phyloP scores from a whole-genome alignment of 2,888 invertebrate genomes.

The Stenolophus ochropezus region DNA sequence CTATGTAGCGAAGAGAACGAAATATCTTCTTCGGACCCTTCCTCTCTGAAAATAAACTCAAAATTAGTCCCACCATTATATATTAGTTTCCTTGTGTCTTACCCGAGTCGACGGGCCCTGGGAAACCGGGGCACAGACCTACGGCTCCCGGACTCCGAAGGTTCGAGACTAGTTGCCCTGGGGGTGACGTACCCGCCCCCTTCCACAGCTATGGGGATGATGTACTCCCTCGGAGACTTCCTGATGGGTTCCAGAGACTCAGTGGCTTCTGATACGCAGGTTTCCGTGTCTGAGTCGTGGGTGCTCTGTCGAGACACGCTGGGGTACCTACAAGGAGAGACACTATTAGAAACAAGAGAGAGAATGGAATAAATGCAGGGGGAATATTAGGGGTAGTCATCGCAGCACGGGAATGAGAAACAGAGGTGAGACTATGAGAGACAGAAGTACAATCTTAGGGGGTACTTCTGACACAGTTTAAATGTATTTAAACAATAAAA shows the following conservation, averaged over 20 bases:
- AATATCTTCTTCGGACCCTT: constrained; percentile 80
- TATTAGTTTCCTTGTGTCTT: constrained; percentile 64
- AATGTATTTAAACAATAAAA: no score
- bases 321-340: constrained; percentile 69
- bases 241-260: constrained; percentile 81
- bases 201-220: constrained; percentile 94
- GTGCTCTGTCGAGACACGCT: constrained; percentile 80
- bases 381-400: no score
- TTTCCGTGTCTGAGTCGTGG: constrained; percentile 82
- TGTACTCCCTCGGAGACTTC: constrained; percentile 92
- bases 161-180: constrained; percentile 84
- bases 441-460: no score
- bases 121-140: constrained; percentile 73
- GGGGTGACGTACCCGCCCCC: constrained; percentile 91
- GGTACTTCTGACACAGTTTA: no score
- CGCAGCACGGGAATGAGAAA: no score
- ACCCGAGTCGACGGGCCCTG: constrained; percentile 82
- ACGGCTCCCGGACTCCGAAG: constrained; percentile 78
- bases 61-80: constrained; percentile 8
- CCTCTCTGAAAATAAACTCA: constrained; percentile 73
- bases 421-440: no score
- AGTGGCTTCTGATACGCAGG: constrained; percentile 73
- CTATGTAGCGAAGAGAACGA: constrained; percentile 77
- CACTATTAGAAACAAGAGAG: no score
- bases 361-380: no score